A percentile compares a stretch with the other conserved stretches of the same genome.
Conservation (phyloP, 2,113 vertebrate genomes). For the Podocnemis expansa region DNA sequence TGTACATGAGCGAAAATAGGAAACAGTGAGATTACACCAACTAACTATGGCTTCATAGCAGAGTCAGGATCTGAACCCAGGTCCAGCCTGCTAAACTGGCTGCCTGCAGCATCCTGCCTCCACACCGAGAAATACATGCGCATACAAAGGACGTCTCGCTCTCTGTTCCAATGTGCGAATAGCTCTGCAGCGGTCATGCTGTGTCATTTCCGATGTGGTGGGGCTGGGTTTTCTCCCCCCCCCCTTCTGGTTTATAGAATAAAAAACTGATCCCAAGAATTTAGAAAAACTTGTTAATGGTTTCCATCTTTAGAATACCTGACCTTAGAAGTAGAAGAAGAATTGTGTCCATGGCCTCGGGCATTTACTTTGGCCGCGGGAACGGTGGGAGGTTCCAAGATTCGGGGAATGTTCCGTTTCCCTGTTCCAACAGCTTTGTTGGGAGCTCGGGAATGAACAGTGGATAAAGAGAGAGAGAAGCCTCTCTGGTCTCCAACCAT, state of each 20-base stretch:
- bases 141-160: background rate
- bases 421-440: background rate
- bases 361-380: background rate
- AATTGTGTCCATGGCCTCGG: accelerated
- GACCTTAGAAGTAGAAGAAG: background rate
- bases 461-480: background rate
- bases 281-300: slow-evolving; percentile 22
- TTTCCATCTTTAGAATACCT: slow-evolving; percentile 21
- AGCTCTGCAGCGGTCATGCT: background rate
- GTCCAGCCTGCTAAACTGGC: background rate
- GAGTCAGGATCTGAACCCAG: background rate
- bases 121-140: background rate
- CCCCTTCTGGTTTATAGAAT: background rate
- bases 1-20: background rate
- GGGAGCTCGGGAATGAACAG: accelerated
- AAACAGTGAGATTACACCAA: background rate
- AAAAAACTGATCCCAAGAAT: background rate
- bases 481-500: background rate
- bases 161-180: background rate
- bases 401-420: background rate
- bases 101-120: background rate
- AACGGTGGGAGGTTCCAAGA: background rate
- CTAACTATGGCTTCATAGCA: background rate
- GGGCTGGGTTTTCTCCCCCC: background rate
- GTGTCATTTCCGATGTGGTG: background rate